Conservation (phyloP, 2,888 invertebrate genomes). For the Yponomeuta evonymella region DNA sequence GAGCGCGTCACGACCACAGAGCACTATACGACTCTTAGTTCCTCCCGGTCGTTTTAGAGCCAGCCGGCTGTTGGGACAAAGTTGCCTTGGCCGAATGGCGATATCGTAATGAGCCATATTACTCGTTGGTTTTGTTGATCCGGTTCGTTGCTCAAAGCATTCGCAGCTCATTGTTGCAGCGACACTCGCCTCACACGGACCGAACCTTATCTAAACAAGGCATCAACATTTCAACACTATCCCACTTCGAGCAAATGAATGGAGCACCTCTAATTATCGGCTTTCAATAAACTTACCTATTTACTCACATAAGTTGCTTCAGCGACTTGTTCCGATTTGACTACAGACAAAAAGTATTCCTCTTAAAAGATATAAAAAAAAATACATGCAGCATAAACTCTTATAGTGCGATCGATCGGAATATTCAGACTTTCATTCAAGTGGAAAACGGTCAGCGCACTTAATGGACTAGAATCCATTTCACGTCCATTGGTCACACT, state of each 20-base stretch:
- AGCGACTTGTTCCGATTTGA: neutral
- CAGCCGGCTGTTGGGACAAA: neutral
- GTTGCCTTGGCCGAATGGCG: neutral
- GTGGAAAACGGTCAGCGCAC: constrained; percentile 1
- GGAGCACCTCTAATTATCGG: neutral
- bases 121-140: neutral
- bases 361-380: neutral
- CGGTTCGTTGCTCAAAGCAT: neutral
- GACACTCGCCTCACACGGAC: neutral
- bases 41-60: neutral
- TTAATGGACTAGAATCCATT: constrained; percentile 10
- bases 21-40: neutral
- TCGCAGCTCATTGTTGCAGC: neutral
- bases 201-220: neutral
- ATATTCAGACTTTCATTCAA: constrained; percentile 8
- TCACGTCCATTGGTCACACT: constrained; percentile 5
- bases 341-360: neutral
- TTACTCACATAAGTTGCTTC: no score
- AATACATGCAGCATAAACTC: neutral
- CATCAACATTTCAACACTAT: neutral
- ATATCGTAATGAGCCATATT: neutral
- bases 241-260: neutral
- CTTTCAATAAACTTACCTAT: neutral
- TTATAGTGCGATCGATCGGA: constrained; percentile 1
- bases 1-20: constrained; percentile 7